A percentile compares a stretch with the other conserved stretches of the same genome.
phyloP scores from a whole-genome alignment of 2,888 invertebrate species.

The Congeria kusceri region DNA sequence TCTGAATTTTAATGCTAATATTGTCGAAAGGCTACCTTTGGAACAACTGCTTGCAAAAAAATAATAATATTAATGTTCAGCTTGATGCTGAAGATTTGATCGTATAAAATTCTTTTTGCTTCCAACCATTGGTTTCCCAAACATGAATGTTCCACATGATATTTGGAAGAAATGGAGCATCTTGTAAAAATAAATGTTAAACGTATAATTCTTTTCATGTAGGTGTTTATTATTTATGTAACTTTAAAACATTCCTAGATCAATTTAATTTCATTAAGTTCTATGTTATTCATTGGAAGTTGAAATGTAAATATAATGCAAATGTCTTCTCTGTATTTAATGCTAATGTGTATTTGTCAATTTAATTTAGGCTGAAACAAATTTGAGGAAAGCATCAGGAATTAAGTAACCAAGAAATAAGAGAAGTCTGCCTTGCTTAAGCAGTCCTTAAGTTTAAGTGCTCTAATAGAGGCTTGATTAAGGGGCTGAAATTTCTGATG shows the following conservation, averaged over 20 bases:
- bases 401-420: constrained; percentile 48
- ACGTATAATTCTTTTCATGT: background rate
- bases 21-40: too few relatives aligned
- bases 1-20: too few relatives aligned
- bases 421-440: constrained; percentile 22
- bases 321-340: background rate
- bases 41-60: too few relatives aligned
- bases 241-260: background rate
- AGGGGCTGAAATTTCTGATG: constrained; percentile 11
- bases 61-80: too few relatives aligned
- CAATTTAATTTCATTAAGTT: background rate
- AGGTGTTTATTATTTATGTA: background rate
- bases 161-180: background rate
- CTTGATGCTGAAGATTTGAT: too few relatives aligned
- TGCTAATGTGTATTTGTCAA: constrained; percentile 22
- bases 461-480: constrained; percentile 59
- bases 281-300: background rate
- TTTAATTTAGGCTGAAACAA: constrained; percentile 60
- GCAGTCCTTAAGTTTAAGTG: constrained; percentile 53
- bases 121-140: too few relatives aligned
- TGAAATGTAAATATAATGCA: too few relatives aligned
- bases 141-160: too few relatives aligned
- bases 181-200: background rate
- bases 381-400: constrained; percentile 49
- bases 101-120: too few relatives aligned